Evolutionary conservation across 2,797 vertebrate species (phyloP), one percentile per base, ranked within the genome.

Genomic region (Chelon auratus): DNA sequence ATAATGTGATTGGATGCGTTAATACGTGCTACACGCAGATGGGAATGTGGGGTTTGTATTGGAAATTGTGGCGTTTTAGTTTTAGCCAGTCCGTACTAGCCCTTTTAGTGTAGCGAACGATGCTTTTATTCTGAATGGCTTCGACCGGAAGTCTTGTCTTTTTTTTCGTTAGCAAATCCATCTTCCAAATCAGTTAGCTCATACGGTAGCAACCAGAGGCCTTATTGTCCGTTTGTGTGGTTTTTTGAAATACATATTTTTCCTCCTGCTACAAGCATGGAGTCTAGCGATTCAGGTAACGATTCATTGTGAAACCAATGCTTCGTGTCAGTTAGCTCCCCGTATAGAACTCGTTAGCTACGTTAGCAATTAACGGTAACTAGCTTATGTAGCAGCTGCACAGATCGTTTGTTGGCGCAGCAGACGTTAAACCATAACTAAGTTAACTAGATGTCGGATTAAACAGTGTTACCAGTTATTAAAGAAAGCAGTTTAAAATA

Each of bases 241-340:
- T 68, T 58, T n/a, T 59, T 80, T 71, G 62, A 15, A 4, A 69
- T 37, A 40, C 40, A 62, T 24, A 36, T n/a, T 55, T 53, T 33
- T 22, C 1, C 9, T 62, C n/a, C 45, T 67, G 68, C 47, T 37
- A 64, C 65, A 47, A 56, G 4, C 15, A 93, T 93, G 92, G 92
- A 93, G 52, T 88, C 87, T 43, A 51, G 66, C 40, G 91, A 92
- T 73, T 20, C 85, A 81, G 91, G 92, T 93, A 80, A 69, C 22
- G 13, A 0, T 39, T 48, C 9, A 15, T 0, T 20, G 0, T 26
- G 7, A 14, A 8, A 36, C 0, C 24, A 13, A 2, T 33, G 30
- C 30, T 33, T 33, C 30, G 7, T 33, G 3, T 33, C 5, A 33
- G 30, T 33, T 33, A 33, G 5, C 30, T 33, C 30, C 30, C 30